Conservation (phyloP, 2,797 vertebrate genomes). For the Crax fasciolata region DNA sequence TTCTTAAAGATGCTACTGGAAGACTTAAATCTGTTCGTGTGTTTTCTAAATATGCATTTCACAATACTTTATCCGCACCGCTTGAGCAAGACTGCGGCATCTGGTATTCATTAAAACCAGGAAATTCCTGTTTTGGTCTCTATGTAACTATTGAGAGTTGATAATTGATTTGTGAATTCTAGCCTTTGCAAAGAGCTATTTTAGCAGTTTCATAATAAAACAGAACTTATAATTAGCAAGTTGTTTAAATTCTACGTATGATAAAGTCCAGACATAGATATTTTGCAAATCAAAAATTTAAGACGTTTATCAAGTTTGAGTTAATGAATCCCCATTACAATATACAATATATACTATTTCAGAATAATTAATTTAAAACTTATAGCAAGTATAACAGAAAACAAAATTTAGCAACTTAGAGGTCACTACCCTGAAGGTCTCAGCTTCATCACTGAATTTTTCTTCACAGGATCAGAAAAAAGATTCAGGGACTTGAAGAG, state of each 20-base stretch:
- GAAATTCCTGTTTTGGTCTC: constrained; percentile 35
- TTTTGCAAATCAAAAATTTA: background rate
- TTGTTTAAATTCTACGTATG: background rate
- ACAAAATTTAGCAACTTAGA: background rate
- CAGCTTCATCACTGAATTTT: background rate
- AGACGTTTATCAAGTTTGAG: background rate
- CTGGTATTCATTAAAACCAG: constrained; percentile 33
- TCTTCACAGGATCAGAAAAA: background rate
- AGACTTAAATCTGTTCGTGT: background rate
- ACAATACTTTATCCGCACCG: constrained; percentile 5
- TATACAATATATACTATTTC: background rate
- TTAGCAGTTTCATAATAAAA: background rate
- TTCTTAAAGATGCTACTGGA: background rate
- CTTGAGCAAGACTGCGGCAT: constrained; percentile 23
- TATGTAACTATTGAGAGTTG: background rate
- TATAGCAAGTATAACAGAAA: background rate
- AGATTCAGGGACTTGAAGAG: background rate
- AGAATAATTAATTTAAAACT: background rate
- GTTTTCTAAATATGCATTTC: constrained; percentile 4
- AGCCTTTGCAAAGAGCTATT: background rate
- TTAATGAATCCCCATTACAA: background rate
- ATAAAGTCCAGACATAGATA: background rate
- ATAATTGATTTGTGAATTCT: background rate
- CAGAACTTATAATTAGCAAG: background rate
- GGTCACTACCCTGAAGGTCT: background rate